These are phyloP conservation scores for Osmoderma eremita DNA, from an alignment of 2,888 invertebrate species.

Conservation along the genomic window DNA sequence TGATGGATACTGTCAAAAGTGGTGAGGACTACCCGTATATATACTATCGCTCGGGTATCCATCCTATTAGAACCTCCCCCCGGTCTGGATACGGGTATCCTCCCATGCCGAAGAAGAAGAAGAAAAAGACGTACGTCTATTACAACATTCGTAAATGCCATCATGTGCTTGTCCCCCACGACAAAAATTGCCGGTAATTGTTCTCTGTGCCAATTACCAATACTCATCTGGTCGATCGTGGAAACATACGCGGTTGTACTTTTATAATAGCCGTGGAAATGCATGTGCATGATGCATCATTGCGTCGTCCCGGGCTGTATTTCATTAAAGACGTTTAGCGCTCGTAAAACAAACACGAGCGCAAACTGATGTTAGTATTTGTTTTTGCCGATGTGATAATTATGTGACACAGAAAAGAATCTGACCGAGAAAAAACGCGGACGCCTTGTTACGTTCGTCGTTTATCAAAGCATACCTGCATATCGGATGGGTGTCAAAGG, in stretches of 20 bases:
- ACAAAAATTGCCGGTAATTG: constrained; percentile 50
- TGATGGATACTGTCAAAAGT: constrained; percentile 39
- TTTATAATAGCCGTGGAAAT: constrained; percentile 46
- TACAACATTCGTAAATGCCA: constrained; percentile 60
- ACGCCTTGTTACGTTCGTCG: background rate
- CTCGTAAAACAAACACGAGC: background rate
- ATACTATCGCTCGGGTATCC: constrained; percentile 42
- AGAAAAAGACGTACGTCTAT: no score
- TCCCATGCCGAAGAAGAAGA: constrained; percentile 53
- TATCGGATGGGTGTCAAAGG: constrained; percentile 14
- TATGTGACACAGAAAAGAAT: no score
- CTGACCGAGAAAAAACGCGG: no score
- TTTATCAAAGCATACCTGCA: background rate
- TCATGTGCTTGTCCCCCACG: constrained; percentile 53
- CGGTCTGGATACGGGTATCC: constrained; percentile 48
- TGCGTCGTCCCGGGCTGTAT: constrained; percentile 42
- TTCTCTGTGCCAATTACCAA: constrained; percentile 44
- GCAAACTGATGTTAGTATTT: background rate
- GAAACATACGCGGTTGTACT: constrained; percentile 48
- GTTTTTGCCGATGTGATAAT: no score
- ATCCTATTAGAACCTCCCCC: constrained; percentile 52
- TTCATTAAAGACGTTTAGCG: constrained; percentile 47
- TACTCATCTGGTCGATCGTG: constrained; percentile 51
- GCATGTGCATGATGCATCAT: constrained; percentile 40
- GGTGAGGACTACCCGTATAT: constrained; percentile 45